Base-by-base conservation (phyloP, 2,888 invertebrate species). In the Coelogynopora nodosa region DNA sequence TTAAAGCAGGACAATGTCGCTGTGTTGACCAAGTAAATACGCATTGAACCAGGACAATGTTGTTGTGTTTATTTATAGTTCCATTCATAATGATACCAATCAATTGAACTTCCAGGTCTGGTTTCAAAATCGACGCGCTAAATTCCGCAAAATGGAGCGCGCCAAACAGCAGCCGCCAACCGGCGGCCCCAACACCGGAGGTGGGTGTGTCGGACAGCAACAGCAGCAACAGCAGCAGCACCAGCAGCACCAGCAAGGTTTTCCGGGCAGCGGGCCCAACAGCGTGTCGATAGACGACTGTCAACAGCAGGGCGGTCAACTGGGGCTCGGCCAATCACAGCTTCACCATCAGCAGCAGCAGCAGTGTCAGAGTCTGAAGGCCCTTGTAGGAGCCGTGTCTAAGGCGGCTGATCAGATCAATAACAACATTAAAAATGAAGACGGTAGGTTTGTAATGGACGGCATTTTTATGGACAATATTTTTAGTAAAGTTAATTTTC, bases 41-140 rank as follows among this genome's bases (percentile, higher is more conserved):
- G n/a, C n/a, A n/a, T n/a, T n/a, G n/a, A n/a, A n/a, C n/a, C n/a
- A n/a, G n/a, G n/a, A n/a, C n/a, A n/a, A n/a, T n/a, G n/a, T n/a
- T n/a, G n/a, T n/a, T n/a, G n/a, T n/a, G n/a, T n/a, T n/a, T n/a
- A n/a, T n/a, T n/a, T n/a, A 49, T 74, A 67, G 26, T 28, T 23
- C 84, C 18, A 18, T 26, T 87, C 30, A 86, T 87, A 0, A 86
- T n/a, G n/a, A n/a, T n/a, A n/a, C n/a, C n/a, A n/a, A n/a, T n/a
- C n/a, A n/a, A n/a, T n/a, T n/a, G n/a, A n/a, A n/a, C n/a, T n/a
- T n/a, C n/a, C n/a, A 92, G 92, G 92, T 92, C 0, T 92, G 92
- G 92, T 92, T 92, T 88, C 92, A 92, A 88, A 92, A 92, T 87
- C 89, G 92, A 29, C 89, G 92, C 30, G 92, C 92, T 0, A 92